These are phyloP conservation scores for Phoeniculus purpureus DNA, from an alignment of 2,797 vertebrate species.

Conservation along the genomic window DNA sequence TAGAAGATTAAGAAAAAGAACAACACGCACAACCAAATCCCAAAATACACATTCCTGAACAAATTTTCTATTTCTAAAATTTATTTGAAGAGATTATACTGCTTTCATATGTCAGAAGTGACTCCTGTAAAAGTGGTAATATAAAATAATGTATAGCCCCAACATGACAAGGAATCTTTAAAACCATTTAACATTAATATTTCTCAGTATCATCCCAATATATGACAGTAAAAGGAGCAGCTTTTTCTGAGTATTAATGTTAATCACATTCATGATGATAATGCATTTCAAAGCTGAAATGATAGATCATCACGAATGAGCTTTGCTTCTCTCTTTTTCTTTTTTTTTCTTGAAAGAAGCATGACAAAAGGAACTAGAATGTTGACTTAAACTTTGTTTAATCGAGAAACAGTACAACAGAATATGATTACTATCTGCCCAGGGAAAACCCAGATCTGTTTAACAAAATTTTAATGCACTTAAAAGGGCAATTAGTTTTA, in stretches of 20 bases:
- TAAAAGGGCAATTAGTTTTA: not conserved
- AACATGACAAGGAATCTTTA: not conserved
- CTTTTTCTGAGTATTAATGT: not conserved
- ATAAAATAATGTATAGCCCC: not conserved
- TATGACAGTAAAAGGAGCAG: not conserved
- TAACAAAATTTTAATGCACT: not conserved
- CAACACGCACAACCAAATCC: too few species aligned
- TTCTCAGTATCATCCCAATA: not conserved
- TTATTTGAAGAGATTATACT: not conserved
- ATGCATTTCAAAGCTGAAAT: not conserved
- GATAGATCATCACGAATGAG: not conserved
- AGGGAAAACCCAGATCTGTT: not conserved
- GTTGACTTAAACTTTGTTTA: not conserved
- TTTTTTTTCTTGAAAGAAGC: not conserved
- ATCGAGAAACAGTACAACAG: not conserved
- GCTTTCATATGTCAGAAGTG: not conserved
- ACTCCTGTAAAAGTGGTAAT: not conserved
- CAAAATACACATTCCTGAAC: not conserved
- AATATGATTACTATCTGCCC: not conserved
- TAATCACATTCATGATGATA: not conserved
- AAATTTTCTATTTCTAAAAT: not conserved
- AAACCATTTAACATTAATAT: not conserved
- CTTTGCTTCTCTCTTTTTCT: not conserved
- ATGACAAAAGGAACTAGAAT: not conserved
- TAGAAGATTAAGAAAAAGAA: not conserved